These are phyloP conservation scores for Automeris io DNA, from an alignment of 2,888 invertebrate species.

Conservation along the genomic window DNA sequence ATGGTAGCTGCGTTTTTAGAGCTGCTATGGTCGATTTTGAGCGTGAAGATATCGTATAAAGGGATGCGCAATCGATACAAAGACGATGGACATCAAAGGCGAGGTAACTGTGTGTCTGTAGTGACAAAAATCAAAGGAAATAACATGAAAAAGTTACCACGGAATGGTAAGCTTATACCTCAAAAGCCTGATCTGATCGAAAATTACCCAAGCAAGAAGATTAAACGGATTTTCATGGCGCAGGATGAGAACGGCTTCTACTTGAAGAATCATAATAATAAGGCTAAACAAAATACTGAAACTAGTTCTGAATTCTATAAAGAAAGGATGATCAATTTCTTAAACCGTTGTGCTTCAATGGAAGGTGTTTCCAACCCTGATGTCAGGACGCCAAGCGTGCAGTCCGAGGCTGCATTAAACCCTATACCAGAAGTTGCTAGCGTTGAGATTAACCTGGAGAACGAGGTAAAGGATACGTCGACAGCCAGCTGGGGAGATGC, in stretches of 20 bases:
- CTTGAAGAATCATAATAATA: conserved; percentile 64
- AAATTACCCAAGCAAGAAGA: conserved; percentile 71
- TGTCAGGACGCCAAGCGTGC: conserved; percentile 42
- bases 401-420: conserved; percentile 50
- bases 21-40: conserved; percentile 77
- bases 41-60: conserved; percentile 75
- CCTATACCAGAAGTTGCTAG: conserved; percentile 43
- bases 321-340: conserved; percentile 64
- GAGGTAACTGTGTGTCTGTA: conserved; percentile 70
- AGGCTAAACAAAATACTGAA: conserved; percentile 58
- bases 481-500: conserved; percentile 66
- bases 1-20: conserved; percentile 77
- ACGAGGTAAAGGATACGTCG: conserved; percentile 24
- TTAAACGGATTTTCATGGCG: conserved; percentile 69
- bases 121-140: conserved; percentile 76
- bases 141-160: conserved; percentile 49
- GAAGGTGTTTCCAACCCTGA: conserved; percentile 56
- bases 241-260: conserved; percentile 63
- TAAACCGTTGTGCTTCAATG: conserved; percentile 56
- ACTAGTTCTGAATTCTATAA: conserved; percentile 65
- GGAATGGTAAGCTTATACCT: conserved; percentile 54
- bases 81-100: conserved; percentile 63
- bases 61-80: conserved; percentile 79
- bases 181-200: conserved; percentile 74
- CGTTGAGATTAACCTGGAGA: conserved; percentile 28